A percentile compares a stretch with the other conserved stretches of the same genome.
Evolutionary conservation across 2,113 vertebrate genomes (phyloP).

Genomic region (Saccopteryx bilineata): DNA sequence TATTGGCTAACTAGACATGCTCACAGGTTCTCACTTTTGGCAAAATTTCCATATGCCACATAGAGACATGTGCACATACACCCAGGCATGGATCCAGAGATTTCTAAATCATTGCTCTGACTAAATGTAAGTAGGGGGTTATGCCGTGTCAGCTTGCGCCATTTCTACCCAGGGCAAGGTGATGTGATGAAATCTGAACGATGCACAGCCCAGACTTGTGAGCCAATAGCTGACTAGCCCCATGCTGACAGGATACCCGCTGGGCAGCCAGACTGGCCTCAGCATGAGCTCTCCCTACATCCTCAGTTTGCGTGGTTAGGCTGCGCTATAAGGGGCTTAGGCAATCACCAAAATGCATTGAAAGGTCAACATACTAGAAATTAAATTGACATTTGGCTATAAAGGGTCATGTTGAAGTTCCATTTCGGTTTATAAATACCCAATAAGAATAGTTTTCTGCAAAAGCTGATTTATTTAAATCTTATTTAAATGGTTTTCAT

Average conservation of each 20-base stretch:
- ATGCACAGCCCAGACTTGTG: conserved; percentile 77
- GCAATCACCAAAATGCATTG: conserved; percentile 66
- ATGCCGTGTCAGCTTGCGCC: conserved; percentile 83
- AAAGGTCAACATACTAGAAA: conserved; percentile 75
- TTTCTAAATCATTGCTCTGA: conserved; percentile 81
- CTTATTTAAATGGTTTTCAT: conserved; percentile 75
- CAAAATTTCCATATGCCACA: conserved; percentile 72
- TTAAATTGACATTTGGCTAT: conserved; percentile 53
- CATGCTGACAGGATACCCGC: conserved; percentile 81
- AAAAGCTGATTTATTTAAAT: conserved; percentile 74
- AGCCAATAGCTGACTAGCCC: conserved; percentile 79
- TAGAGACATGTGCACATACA: conserved; percentile 72
- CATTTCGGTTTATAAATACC: conserved; percentile 62
- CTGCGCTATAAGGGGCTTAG: conserved; percentile 59
- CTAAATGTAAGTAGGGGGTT: conserved; percentile 80
- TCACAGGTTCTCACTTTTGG: conserved; percentile 68
- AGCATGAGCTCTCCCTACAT: conserved; percentile 69
- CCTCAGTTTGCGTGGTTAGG: conserved; percentile 71
- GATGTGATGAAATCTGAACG: conserved; percentile 84
- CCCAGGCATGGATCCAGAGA: conserved; percentile 70
- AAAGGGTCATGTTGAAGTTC: conserved; percentile 49
- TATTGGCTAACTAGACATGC: conserved; percentile 45
- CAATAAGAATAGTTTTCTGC: conserved; percentile 42
- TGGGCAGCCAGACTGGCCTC: conserved; percentile 81
- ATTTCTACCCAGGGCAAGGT: conserved; percentile 84